These are phyloP conservation scores for Saccostrea echinata DNA, from an alignment of 1,140 invertebrate species.

Conservation along the genomic window DNA sequence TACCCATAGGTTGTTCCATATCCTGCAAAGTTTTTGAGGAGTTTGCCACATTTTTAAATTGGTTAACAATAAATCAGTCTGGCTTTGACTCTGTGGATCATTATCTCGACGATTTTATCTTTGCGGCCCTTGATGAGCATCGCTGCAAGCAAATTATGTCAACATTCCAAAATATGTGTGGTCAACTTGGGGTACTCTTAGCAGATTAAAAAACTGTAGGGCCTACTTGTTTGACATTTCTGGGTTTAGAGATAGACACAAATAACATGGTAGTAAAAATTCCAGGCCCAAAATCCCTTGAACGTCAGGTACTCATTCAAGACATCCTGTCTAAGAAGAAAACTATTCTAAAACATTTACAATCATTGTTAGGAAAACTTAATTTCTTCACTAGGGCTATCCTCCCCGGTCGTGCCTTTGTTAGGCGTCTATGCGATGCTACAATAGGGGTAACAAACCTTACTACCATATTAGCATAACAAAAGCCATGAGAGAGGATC, in stretches of 20 bases:
- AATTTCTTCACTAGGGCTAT: not conserved
- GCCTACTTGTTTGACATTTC: not conserved
- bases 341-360: not conserved
- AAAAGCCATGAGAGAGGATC: too few relatives aligned
- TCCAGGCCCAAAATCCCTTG: not conserved
- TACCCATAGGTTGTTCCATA: conserved; percentile 50
- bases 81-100: not conserved
- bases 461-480: too few relatives aligned
- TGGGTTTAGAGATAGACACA: not conserved
- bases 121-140: not conserved
- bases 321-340: not conserved
- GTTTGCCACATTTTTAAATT: conserved; percentile 52
- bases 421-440: not conserved
- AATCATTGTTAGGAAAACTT: not conserved
- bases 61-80: conserved; percentile 13
- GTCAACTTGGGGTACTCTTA: not conserved
- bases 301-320: not conserved
- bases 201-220: not conserved
- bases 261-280: not conserved
- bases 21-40: conserved; percentile 50
- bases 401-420: not conserved
- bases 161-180: too few relatives aligned
- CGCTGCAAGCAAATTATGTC: not conserved
- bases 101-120: conserved; percentile 55
- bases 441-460: not conserved